Conservation (phyloP, 2,113 vertebrate genomes). For the Cephalopterus ornatus region DNA sequence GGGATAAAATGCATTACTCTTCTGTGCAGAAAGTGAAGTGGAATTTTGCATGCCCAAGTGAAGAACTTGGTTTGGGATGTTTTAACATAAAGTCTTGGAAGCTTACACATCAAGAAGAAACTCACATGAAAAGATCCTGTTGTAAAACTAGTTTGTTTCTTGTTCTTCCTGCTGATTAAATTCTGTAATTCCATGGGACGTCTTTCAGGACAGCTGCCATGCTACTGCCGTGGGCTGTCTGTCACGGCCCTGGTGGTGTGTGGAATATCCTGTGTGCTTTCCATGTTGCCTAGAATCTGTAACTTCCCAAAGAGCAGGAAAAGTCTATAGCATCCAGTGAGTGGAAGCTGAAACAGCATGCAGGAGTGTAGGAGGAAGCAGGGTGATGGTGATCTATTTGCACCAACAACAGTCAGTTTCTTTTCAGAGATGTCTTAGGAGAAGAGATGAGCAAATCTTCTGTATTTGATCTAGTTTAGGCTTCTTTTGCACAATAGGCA, state of each 20-base stretch:
- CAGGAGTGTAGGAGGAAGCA: not conserved
- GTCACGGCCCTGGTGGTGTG: accelerated
- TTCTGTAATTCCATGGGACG: not conserved
- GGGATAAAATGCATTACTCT: not conserved
- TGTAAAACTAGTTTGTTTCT: not conserved
- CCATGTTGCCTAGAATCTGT: not conserved
- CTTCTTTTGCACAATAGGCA: not conserved
- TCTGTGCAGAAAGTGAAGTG: not conserved
- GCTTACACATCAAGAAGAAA: not conserved
- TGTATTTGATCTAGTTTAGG: not conserved
- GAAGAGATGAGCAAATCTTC: not conserved
- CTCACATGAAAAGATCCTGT: not conserved
- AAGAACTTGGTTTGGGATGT: not conserved
- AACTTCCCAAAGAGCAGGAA: not conserved
- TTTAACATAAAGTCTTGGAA: not conserved
- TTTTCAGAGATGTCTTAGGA: not conserved
- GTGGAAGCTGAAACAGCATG: not conserved
- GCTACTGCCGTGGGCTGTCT: not conserved
- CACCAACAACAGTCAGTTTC: not conserved
- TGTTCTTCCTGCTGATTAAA: not conserved
- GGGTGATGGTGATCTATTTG: not conserved
- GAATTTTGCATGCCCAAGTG: not conserved
- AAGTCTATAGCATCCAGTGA: not conserved
- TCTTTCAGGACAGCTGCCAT: not conserved
- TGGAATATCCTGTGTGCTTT: not conserved